These are phyloP conservation scores for Philotrypesis tridentata DNA, from an alignment of 1,140 invertebrate species.

Conservation along the genomic window DNA sequence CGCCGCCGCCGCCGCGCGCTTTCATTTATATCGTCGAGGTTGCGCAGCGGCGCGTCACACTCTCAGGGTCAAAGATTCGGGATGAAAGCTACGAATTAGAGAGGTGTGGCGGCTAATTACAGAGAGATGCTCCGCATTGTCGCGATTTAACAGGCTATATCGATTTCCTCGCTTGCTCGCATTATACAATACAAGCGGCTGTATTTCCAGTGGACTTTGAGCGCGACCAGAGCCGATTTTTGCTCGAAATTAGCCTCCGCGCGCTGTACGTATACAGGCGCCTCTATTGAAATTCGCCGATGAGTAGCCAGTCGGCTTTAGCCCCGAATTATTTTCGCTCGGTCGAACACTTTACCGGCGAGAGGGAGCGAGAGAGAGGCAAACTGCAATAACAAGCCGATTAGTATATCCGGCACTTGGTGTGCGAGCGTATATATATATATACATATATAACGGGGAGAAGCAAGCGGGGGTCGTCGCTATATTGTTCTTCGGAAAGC, in stretches of 20 bases:
- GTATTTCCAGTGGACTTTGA: not conserved
- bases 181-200: not conserved
- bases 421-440: not conserved
- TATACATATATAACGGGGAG: too few relatives aligned
- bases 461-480: too few relatives aligned
- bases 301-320: not conserved
- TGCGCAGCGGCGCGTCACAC: too few relatives aligned
- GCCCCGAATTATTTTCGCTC: conserved; percentile 30
- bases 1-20: too few relatives aligned
- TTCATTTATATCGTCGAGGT: too few relatives aligned
- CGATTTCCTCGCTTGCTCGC: not conserved
- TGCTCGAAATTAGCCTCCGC: not conserved
- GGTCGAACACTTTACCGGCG: not conserved
- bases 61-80: conserved; percentile 7
- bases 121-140: not conserved
- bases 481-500: conserved; percentile 1
- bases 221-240: not conserved
- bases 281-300: not conserved
- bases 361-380: not conserved
- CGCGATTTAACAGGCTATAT: conserved; percentile 12
- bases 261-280: too few relatives aligned
- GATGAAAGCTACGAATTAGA: conserved; percentile 32
- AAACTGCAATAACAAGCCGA: conserved; percentile 38
- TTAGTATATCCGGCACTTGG: not conserved
- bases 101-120: conserved; percentile 34